Conservation (phyloP, 2,797 vertebrate species). For the Acanthurus tractus region DNA sequence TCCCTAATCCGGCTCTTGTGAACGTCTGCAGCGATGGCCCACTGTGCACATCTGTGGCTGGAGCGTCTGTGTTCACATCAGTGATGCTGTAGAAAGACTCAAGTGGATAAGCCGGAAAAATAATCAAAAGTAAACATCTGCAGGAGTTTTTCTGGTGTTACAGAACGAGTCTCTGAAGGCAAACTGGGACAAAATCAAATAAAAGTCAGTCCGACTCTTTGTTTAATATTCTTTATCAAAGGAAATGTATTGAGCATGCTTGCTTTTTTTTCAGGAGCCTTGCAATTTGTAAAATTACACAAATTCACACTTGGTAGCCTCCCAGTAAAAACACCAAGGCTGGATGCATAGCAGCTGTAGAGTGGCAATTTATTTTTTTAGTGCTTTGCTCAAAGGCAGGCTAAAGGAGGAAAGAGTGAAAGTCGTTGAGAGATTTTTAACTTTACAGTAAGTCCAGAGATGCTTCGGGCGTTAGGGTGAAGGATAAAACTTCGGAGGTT, state of each 20-base stretch:
- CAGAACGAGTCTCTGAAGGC: conserved; percentile 49
- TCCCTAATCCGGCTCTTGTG: conserved; percentile 54
- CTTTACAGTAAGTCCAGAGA: neutral
- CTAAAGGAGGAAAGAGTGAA: conserved; percentile 5
- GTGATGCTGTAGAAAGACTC: conserved; percentile 30
- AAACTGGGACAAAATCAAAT: conserved; percentile 19
- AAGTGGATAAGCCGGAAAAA: conserved; percentile 50
- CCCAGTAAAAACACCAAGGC: conserved; percentile 38
- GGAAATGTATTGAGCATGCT: conserved; percentile 25
- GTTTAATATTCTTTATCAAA: conserved; percentile 34
- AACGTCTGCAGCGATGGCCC: conserved; percentile 56
- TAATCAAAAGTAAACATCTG: conserved; percentile 62
- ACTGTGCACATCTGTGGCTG: conserved; percentile 32
- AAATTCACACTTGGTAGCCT: conserved; percentile 38
- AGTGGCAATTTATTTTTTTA: conserved; percentile 7
- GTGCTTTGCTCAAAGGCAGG: conserved; percentile 47
- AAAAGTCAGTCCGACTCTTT: conserved; percentile 4
- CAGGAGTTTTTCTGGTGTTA: conserved; percentile 48
- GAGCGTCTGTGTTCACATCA: conserved; percentile 34
- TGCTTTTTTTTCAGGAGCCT: conserved; percentile 31
- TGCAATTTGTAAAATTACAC: conserved; percentile 40
- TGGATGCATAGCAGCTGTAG: conserved; percentile 11
- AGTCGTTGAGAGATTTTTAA: conserved; percentile 8
- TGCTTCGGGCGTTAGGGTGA: neutral
- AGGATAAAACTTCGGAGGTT: too few relatives aligned